A percentile compares a stretch with the other conserved stretches of the same genome.
These are phyloP conservation scores for Stigmatopora argus DNA, from an alignment of 2,113 vertebrate species.

Conservation along the genomic window DNA sequence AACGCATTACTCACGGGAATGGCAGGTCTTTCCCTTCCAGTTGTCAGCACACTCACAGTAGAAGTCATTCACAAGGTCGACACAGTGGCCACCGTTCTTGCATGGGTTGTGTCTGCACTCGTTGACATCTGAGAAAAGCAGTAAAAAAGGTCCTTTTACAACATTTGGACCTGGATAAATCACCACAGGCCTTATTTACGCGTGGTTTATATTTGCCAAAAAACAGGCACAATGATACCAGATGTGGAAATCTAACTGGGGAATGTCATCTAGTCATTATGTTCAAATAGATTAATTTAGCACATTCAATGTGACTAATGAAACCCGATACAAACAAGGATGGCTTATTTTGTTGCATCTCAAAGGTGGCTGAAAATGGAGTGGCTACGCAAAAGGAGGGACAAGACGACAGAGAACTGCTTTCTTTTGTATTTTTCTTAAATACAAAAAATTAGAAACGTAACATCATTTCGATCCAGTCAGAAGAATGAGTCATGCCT, in stretches of 20 bases:
- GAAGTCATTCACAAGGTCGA: constrained; percentile 91
- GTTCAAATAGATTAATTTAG: neutral
- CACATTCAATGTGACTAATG: too few species aligned
- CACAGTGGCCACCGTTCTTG: constrained; percentile 85
- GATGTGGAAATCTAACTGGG: neutral
- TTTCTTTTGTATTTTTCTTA: too few species aligned
- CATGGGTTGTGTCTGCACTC: constrained; percentile 91
- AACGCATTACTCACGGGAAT: constrained; percentile 82
- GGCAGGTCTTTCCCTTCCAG: constrained; percentile 98
- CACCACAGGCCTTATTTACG: neutral
- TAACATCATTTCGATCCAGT: neutral
- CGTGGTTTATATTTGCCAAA: neutral
- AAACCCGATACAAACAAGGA: too few species aligned
- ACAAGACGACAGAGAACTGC: too few species aligned
- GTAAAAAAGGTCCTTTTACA: neutral
- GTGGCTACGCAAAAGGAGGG: too few species aligned
- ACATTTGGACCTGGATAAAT: neutral
- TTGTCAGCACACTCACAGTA: constrained; percentile 83
- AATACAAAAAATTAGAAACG: too few species aligned
- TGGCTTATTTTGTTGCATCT: too few species aligned
- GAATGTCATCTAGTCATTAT: neutral
- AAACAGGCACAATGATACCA: neutral
- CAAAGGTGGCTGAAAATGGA: too few species aligned
- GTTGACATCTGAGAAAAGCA: constrained; percentile 77
- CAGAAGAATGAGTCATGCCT: neutral